Conservation (phyloP, 2,797 vertebrate genomes). For the Thamnophis elegans region DNA sequence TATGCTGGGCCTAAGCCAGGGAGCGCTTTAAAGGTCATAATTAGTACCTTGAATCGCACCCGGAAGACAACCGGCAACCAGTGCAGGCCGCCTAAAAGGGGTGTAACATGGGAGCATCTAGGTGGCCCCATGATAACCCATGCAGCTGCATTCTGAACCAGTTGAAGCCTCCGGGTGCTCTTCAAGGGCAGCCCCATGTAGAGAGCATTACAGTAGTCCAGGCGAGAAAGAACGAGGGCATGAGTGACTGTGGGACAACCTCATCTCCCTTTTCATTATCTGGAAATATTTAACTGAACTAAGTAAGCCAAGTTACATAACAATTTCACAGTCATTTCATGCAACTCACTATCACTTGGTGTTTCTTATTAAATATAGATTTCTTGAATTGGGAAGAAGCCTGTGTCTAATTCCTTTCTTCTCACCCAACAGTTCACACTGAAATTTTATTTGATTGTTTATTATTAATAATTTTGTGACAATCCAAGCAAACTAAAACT, state of each 20-base stretch:
- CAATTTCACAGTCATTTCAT: conserved; percentile 13
- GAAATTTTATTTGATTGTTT: background rate
- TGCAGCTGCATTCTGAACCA: no score
- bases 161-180: no score
- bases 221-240: no score
- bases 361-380: background rate
- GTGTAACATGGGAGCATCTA: no score
- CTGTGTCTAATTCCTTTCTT: background rate
- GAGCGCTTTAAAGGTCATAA: no score
- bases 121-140: no score
- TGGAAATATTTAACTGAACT: conserved; percentile 33
- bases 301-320: conserved; percentile 14
- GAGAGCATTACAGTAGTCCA: no score
- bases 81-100: no score
- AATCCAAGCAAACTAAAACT: background rate
- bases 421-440: background rate
- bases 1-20: no score
- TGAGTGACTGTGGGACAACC: conserved; percentile 36
- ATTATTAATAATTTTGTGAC: background rate
- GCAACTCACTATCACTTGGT: background rate
- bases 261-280: conserved; percentile 31
- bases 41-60: no score
- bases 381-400: background rate
- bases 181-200: no score
- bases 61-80: no score